These are phyloP conservation scores for Cololabis saira DNA, from an alignment of 2,113 vertebrate genomes.

Conservation along the genomic window DNA sequence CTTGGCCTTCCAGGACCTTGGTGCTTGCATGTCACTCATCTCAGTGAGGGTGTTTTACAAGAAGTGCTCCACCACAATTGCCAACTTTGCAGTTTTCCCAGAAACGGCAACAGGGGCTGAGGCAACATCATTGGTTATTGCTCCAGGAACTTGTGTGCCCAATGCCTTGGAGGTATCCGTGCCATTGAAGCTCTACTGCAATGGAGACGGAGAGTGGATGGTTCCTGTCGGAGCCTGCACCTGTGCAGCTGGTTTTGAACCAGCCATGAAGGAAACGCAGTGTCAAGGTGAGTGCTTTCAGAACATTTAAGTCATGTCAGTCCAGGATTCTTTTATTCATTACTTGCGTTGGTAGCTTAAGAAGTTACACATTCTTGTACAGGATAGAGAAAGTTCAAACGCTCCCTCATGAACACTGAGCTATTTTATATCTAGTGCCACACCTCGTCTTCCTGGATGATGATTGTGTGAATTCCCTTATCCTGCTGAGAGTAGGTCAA, in stretches of 20 bases:
- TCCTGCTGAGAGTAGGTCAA: constrained; percentile 10
- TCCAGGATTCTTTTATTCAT: constrained; percentile 1
- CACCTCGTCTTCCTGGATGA: neutral
- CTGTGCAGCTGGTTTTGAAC: constrained; percentile 91
- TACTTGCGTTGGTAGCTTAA: constrained; percentile 9
- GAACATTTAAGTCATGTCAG: constrained; percentile 13
- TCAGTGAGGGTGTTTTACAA: constrained; percentile 97
- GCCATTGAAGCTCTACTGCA: constrained; percentile 97
- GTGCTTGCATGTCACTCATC: constrained; percentile 98
- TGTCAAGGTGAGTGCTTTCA: constrained; percentile 87
- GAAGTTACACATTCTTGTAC: constrained; percentile 6
- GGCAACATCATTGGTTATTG: constrained; percentile 95
- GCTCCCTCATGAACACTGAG: neutral
- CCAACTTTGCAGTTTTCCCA: constrained; percentile 95
- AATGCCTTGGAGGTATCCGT: constrained; percentile 95
- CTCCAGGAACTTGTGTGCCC: constrained; percentile 92
- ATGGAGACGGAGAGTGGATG: constrained; percentile 98
- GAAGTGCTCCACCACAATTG: constrained; percentile 95
- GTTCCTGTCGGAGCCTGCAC: constrained; percentile 96
- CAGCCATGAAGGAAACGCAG: constrained; percentile 90
- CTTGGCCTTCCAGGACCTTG: constrained; percentile 97
- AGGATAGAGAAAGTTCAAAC: neutral
- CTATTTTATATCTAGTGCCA: constrained; percentile 6
- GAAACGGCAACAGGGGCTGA: constrained; percentile 97
- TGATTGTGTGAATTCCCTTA: constrained; percentile 2